Base-by-base conservation (phyloP, 2,797 vertebrate genomes). In the Sciurus carolinensis region DNA sequence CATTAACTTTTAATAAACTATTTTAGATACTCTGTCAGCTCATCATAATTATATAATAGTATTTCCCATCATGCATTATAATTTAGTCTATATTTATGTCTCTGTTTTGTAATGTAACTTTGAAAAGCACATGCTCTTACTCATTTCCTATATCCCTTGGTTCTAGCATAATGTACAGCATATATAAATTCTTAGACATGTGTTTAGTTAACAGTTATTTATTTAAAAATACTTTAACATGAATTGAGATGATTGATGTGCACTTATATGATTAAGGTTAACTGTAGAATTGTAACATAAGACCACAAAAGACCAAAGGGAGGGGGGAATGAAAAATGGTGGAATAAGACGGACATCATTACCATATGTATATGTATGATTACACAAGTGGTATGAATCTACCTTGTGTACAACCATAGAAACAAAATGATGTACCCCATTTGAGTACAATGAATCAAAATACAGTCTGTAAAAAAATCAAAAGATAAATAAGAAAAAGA, bases 231-330 rank as follows among this genome's bases (percentile, higher is more conserved):
- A 67, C 50, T 71, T 75, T 67, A 85, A 86, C 67, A 11, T 69
- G 30, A 57, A 67, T 57, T 6, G 57, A 26, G 54, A 6, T 91
- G 4, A 44, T 71, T 36, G 14, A 64, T 44, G 2, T 82, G 17
- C 75, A 66, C 47, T 92, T 57, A 71, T 94, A 71, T 77, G 26
- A 90, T 95, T 10, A 28, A 42, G 71, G 39, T 52, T 81, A 71
- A 85, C 20, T 66, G 3, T 73, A 83, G 72, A 85, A 47, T 28
- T 67, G 13, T 11, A 59, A 33, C 26, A 44, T 71, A 67, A 36
- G 17, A 57, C 66, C 13, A 73, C 12, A 36, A n/a, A 86, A 69
- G 9, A 79, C 57, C 47, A 39, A 39, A 5, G 39, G 39, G 39
- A 39, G 39, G 39, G 39, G 39, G 39, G 39, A 39, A 39, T 39